These are phyloP conservation scores for Carollia perspicillata DNA, from an alignment of 2,113 vertebrate species.

Conservation along the genomic window DNA sequence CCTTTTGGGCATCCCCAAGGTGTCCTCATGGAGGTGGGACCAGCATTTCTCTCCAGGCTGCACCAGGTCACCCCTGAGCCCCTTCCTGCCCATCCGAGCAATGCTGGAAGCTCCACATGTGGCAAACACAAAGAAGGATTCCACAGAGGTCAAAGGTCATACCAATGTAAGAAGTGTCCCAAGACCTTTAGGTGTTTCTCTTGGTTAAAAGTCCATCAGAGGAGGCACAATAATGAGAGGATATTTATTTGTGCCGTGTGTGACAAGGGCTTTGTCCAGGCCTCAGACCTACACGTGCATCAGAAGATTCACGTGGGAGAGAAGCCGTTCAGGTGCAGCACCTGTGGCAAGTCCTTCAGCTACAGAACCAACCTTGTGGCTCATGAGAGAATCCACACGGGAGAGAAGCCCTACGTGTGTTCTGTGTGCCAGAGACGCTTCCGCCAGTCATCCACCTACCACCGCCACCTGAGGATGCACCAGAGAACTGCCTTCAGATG, in stretches of 20 bases:
- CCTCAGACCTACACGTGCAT: background rate
- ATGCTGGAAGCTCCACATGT: background rate
- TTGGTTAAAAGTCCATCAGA: background rate
- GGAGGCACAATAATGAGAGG: conserved; percentile 42
- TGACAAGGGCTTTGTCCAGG: conserved; percentile 37
- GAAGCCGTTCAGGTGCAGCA: background rate
- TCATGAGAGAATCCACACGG: conserved; percentile 36
- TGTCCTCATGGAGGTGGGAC: background rate
- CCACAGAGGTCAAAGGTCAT: fast-evolving
- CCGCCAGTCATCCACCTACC: conserved; percentile 52
- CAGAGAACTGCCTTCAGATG: background rate
- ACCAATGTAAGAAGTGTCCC: conserved; percentile 24
- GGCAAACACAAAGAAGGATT: background rate
- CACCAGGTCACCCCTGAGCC: background rate
- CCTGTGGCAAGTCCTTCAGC: background rate
- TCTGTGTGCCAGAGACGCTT: background rate
- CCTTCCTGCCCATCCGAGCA: background rate
- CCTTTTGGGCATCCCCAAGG: background rate
- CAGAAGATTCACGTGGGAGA: background rate
- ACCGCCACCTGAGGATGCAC: conserved; percentile 13
- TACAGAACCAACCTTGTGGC: conserved; percentile 36
- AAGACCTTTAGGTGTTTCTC: background rate
- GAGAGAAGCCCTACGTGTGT: background rate
- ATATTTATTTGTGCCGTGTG: background rate
- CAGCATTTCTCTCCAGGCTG: background rate